These are phyloP conservation scores for Myrmophylax atrothorax DNA, from an alignment of 2,113 vertebrate species.

Conservation along the genomic window DNA sequence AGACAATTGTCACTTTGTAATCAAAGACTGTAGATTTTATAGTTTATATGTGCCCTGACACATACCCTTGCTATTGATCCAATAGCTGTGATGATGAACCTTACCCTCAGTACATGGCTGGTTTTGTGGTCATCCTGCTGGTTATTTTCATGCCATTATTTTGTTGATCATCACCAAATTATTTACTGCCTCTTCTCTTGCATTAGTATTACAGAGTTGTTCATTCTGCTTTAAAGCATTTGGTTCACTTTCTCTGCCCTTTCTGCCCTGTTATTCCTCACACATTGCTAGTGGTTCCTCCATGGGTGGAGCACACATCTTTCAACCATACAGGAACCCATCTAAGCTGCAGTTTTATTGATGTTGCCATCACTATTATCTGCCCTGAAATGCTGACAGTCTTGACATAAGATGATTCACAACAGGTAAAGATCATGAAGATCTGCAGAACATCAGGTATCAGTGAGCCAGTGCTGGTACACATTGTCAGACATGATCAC, in stretches of 20 bases:
- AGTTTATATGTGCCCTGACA: background rate
- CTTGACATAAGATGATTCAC: background rate
- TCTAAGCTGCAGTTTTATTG: background rate
- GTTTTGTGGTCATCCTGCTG: background rate
- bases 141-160: constrained; percentile 18
- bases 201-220: background rate
- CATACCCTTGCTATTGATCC: background rate
- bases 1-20: constrained; percentile 38
- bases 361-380: background rate
- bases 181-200: background rate
- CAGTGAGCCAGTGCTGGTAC: background rate
- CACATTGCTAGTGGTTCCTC: background rate
- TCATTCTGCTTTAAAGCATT: background rate
- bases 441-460: background rate
- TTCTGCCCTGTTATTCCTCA: background rate
- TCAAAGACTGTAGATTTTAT: constrained; percentile 5
- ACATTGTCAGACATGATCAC: background rate
- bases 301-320: background rate
- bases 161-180: constrained; percentile 17
- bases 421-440: background rate
- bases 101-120: background rate
- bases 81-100: background rate
- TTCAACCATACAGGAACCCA: background rate
- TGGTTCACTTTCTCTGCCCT: background rate
- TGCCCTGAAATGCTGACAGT: background rate